Conservation (phyloP, 2,113 vertebrate species). For the Leucopsar rothschildi region DNA sequence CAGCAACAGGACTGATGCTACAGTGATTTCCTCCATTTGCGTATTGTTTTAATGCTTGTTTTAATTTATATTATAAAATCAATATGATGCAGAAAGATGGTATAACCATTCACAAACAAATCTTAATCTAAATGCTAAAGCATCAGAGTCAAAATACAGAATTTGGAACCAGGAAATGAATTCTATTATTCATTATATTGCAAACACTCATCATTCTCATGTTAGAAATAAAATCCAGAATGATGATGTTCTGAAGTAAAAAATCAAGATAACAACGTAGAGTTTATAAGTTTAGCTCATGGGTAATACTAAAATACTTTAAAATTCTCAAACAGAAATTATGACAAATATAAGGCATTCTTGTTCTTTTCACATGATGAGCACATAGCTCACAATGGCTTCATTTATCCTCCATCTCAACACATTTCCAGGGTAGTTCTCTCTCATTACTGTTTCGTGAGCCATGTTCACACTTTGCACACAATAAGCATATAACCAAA, state of each 20-base stretch:
- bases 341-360: neutral
- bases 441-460: neutral
- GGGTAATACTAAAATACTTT: neutral
- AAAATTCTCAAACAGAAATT: neutral
- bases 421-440: neutral
- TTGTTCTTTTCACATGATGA: neutral
- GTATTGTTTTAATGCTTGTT: neutral
- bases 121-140: neutral
- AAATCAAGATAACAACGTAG: neutral
- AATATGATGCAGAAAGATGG: neutral
- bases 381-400: neutral
- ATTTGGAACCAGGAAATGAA: neutral
- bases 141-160: neutral
- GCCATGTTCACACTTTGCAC: neutral
- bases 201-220: neutral
- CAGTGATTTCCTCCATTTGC: neutral
- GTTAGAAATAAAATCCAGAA: neutral
- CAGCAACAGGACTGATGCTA: neutral
- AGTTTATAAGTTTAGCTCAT: neutral
- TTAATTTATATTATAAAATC: neutral
- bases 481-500: neutral
- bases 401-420: neutral
- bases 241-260: neutral
- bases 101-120: neutral
- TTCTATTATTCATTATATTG: neutral